Percentiles rank a stretch among this genome's conserved stretches.
phyloP scores from a whole-genome alignment of 2,797 vertebrate species.

The Mareca strepera region DNA sequence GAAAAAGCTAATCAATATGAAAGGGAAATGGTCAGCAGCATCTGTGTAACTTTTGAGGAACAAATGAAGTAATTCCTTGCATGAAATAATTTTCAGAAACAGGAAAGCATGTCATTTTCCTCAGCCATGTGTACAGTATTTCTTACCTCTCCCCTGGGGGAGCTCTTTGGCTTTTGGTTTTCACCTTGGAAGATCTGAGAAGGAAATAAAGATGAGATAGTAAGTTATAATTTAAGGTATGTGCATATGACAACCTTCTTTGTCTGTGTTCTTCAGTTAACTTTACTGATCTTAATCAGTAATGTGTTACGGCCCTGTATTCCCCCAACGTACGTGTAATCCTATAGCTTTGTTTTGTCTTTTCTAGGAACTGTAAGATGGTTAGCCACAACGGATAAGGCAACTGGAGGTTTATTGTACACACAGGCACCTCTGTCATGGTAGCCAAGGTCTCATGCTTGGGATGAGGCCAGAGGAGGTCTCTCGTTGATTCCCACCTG shows the following conservation, averaged over 20 bases:
- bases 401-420: not conserved
- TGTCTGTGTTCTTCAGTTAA: not conserved
- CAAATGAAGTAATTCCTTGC: conserved; percentile 10
- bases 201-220: not conserved
- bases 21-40: conserved; percentile 30
- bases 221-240: not conserved
- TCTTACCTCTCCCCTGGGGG: not conserved
- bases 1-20: conserved; percentile 9
- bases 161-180: not conserved
- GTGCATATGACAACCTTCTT: not conserved
- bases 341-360: not conserved
- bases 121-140: not conserved
- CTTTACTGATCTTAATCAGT: not conserved
- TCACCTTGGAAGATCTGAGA: not conserved
- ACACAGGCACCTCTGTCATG: not conserved
- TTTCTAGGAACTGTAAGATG: not conserved
- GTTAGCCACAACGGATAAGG: fast-evolving
- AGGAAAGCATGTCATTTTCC: not conserved
- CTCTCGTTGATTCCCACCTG: not conserved
- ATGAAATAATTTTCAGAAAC: conserved; percentile 1
- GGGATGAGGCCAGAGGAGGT: not conserved
- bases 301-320: fast-evolving
- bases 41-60: conserved; percentile 18
- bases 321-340: not conserved
- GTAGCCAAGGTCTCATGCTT: fast-evolving